These are phyloP conservation scores for Teleiodes luculella DNA, from an alignment of 2,888 invertebrate genomes.

Conservation along the genomic window DNA sequence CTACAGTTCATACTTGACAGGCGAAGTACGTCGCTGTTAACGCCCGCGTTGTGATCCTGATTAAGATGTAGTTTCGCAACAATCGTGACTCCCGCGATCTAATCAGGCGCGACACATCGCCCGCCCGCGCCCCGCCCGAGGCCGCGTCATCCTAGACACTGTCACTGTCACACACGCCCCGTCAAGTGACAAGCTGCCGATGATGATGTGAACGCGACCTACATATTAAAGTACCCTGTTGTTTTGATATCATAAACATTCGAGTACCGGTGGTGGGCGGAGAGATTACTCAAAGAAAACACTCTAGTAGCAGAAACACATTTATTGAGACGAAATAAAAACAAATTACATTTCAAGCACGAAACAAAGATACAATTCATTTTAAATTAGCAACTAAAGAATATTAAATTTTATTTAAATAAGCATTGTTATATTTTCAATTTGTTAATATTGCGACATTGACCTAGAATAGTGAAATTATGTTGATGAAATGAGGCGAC, in stretches of 20 bases:
- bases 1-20: neutral
- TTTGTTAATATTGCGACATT: conserved; percentile 29
- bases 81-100: conserved; percentile 52
- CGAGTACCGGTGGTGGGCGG: neutral
- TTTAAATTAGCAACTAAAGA: conserved; percentile 18
- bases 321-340: conserved; percentile 33
- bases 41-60: neutral
- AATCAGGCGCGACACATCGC: conserved; percentile 47
- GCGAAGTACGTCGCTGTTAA: neutral
- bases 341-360: conserved; percentile 27
- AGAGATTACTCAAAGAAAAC: conserved; percentile 23
- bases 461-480: conserved; percentile 36
- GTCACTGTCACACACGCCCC: neutral
- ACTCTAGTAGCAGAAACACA: conserved; percentile 30
- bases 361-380: conserved; percentile 23
- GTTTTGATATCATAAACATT: conserved; percentile 8
- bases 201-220: neutral
- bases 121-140: conserved; percentile 22
- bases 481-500: conserved; percentile 37
- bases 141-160: conserved; percentile 21
- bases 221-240: neutral
- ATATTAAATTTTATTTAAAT: conserved; percentile 22
- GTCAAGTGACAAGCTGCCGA: neutral
- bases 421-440: conserved; percentile 26
- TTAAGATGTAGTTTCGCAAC: conserved; percentile 40